These are phyloP conservation scores for Propithecus coquereli DNA, from an alignment of 2,113 vertebrate species.

Conservation along the genomic window DNA sequence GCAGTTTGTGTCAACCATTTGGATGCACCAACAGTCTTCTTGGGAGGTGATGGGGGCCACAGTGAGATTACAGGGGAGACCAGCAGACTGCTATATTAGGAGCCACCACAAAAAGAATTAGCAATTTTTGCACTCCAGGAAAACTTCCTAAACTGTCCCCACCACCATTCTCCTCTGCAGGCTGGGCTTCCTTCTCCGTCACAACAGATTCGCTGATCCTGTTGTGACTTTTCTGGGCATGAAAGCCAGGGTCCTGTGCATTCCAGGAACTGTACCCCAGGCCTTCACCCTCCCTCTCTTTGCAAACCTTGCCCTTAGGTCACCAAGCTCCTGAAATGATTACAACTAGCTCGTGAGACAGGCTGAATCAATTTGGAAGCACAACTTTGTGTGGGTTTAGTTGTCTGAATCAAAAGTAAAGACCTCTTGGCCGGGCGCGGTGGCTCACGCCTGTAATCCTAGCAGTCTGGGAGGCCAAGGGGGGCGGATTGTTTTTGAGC, in stretches of 20 bases:
- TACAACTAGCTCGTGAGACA: not conserved
- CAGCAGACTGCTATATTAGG: conserved; percentile 51
- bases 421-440: too few species aligned
- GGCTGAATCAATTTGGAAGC: not conserved
- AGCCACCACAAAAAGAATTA: conserved; percentile 57
- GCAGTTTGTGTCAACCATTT: not conserved
- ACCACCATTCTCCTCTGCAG: not conserved
- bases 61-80: conserved; percentile 51
- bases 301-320: not conserved
- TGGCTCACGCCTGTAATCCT: too few species aligned
- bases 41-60: conserved; percentile 12
- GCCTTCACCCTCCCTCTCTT: not conserved
- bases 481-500: too few species aligned
- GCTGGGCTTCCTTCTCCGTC: not conserved
- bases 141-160: not conserved
- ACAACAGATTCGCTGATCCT: not conserved
- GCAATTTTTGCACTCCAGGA: conserved; percentile 55
- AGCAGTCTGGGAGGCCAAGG: too few species aligned
- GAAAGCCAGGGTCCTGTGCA: not conserved
- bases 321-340: not conserved
- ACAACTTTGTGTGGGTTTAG: not conserved
- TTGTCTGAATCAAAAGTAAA: not conserved
- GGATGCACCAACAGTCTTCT: not conserved
- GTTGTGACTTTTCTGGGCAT: not conserved
- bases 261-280: not conserved